Evolutionary conservation across 2,888 invertebrate species (phyloP).

Genomic region (Hyles lineata): DNA sequence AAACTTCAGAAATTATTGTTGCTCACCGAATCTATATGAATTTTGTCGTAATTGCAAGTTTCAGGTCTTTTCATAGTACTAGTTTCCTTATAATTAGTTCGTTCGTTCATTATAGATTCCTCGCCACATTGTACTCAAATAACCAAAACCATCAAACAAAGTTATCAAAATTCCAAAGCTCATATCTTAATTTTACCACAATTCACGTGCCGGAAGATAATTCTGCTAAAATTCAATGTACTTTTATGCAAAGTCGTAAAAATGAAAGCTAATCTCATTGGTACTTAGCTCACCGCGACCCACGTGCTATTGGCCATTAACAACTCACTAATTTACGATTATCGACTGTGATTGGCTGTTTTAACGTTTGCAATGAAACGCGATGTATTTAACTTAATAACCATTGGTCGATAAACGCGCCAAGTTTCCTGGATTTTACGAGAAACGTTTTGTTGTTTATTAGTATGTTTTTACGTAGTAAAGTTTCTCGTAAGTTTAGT

Average conservation of each 20-base stretch:
- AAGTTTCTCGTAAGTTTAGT: too few relatives aligned
- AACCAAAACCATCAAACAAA: too few relatives aligned
- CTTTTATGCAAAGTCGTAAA: constrained; percentile 26
- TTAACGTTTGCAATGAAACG: constrained; percentile 14
- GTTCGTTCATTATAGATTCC: too few relatives aligned
- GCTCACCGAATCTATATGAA: too few relatives aligned
- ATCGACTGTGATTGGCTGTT: constrained; percentile 21
- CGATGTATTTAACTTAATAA: constrained; percentile 17
- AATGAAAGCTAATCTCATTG: constrained; percentile 33
- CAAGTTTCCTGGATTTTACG: constrained; percentile 5
- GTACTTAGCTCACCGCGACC: constrained; percentile 29
- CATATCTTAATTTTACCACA: background rate
- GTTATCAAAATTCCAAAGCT: background rate
- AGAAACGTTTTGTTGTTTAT: constrained; percentile 17
- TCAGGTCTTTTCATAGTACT: too few relatives aligned
- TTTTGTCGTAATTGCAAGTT: too few relatives aligned
- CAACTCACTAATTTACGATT: constrained; percentile 33
- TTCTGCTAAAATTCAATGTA: constrained; percentile 4
- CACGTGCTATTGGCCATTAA: constrained; percentile 30
- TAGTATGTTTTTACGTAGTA: background rate
- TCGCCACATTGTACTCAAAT: too few relatives aligned
- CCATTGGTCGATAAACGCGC: background rate
- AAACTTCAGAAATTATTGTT: too few relatives aligned
- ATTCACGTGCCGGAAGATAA: background rate
- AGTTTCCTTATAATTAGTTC: too few relatives aligned